Conservation (phyloP, 2,113 vertebrate species). For the Scomber japonicus region DNA sequence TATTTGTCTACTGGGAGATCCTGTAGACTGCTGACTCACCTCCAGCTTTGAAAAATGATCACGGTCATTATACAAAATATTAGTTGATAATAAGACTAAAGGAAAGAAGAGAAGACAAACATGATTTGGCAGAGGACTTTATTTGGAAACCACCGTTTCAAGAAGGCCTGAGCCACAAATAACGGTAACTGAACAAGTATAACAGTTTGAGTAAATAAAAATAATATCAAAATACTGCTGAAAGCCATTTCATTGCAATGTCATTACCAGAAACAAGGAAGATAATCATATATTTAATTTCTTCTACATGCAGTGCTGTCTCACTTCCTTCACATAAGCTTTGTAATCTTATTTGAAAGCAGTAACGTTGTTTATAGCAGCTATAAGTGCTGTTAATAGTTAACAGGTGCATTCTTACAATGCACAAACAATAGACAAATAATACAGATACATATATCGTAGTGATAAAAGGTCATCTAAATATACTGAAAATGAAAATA, state of each 20-base stretch:
- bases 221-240: conserved; percentile 15
- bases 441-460: conserved; percentile 20
- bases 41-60: too few relatives aligned
- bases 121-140: conserved; percentile 36
- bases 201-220: conserved; percentile 17
- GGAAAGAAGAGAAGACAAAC: too few relatives aligned
- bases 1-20: too few relatives aligned
- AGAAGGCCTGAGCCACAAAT: background rate
- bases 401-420: conserved; percentile 2
- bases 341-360: background rate
- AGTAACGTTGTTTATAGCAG: conserved; percentile 1
- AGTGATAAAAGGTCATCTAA: background rate
- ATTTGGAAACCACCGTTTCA: conserved; percentile 56
- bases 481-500: conserved; percentile 15
- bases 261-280: conserved; percentile 13
- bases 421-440: background rate
- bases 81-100: too few relatives aligned
- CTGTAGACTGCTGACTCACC: too few relatives aligned
- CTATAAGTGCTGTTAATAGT: background rate
- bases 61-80: too few relatives aligned
- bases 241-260: background rate
- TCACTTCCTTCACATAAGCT: background rate
- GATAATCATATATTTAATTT: conserved; percentile 20
- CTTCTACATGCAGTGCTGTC: background rate
- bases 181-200: conserved; percentile 1